These are phyloP conservation scores for Aporophyla lueneburgensis DNA, from an alignment of 2,888 invertebrate genomes.

Conservation along the genomic window DNA sequence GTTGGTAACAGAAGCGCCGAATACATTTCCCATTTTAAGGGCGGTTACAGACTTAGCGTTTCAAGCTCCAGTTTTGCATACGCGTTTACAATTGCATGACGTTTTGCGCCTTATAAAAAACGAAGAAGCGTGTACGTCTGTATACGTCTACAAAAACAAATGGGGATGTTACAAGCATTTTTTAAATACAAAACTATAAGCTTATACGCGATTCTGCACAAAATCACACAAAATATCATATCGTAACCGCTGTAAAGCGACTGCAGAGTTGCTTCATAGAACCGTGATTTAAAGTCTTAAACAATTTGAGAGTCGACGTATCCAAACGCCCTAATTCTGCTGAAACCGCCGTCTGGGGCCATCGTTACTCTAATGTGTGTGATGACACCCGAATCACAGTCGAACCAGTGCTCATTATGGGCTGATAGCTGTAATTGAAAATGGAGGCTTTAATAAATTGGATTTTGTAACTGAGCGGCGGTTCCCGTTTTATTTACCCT, in stretches of 20 bases:
- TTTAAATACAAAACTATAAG: too few species aligned
- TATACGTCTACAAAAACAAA: neutral
- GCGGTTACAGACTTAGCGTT: neutral
- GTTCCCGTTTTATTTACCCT: slow-evolving; percentile 41
- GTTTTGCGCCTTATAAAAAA: neutral
- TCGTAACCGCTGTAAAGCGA: neutral
- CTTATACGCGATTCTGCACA: neutral
- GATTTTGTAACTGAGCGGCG: slow-evolving; percentile 38
- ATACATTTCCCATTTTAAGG: slow-evolving; percentile 32
- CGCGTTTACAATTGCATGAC: neutral
- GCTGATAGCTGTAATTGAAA: slow-evolving; percentile 85
- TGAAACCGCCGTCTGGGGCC: slow-evolving; percentile 92
- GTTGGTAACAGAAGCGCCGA: slow-evolving; percentile 39
- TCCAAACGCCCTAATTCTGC: slow-evolving; percentile 90
- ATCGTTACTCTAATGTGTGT: slow-evolving; percentile 91
- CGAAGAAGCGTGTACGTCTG: too few species aligned
- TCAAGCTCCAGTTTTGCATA: neutral
- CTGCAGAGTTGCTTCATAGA: slow-evolving; percentile 32
- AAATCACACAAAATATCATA: neutral
- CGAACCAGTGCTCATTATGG: slow-evolving; percentile 87
- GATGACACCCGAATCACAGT: slow-evolving; percentile 80
- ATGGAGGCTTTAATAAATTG: slow-evolving; percentile 56
- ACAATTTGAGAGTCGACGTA: slow-evolving; percentile 61
- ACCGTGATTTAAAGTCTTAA: slow-evolving; percentile 32
- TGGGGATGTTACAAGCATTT: neutral